phyloP scores from a whole-genome alignment of 2,888 invertebrate species.

The Uropetala carovei region DNA sequence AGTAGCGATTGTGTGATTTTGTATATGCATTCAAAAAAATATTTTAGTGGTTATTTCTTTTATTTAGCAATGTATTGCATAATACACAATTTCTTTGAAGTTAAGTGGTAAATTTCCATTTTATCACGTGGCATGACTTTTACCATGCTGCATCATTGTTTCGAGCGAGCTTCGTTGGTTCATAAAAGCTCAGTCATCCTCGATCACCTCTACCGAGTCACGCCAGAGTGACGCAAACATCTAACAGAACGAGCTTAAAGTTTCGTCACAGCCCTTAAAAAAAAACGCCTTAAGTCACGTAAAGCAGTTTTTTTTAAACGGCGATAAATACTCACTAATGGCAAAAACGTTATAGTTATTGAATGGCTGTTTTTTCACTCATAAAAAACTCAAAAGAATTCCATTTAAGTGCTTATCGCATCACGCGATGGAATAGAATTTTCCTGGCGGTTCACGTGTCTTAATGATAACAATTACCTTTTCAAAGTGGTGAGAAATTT shows the following conservation, averaged over 20 bases:
- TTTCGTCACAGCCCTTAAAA: not conserved
- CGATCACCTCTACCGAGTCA: not conserved
- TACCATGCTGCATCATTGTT: not conserved
- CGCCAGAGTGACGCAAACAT: not conserved
- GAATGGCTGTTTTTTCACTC: no score
- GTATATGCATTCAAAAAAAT: no score
- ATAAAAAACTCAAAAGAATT: no score
- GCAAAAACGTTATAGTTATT: not conserved
- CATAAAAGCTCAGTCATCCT: not conserved
- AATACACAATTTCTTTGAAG: no score
- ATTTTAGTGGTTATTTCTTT: no score
- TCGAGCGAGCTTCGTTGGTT: not conserved
- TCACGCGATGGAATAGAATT: no score
- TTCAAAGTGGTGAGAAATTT: no score
- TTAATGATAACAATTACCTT: no score
- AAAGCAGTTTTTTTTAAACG: not conserved
- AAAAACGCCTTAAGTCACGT: not conserved
- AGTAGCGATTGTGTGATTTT: no score
- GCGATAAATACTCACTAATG: not conserved
- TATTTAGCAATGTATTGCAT: no score
- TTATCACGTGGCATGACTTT: not conserved
- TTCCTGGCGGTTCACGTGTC: no score
- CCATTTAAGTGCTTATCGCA: no score
- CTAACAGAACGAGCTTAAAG: not conserved
- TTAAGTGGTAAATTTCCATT: not conserved